phyloP scores from a whole-genome alignment of 2,888 invertebrate species.

The Yponomeuta malinellus region DNA sequence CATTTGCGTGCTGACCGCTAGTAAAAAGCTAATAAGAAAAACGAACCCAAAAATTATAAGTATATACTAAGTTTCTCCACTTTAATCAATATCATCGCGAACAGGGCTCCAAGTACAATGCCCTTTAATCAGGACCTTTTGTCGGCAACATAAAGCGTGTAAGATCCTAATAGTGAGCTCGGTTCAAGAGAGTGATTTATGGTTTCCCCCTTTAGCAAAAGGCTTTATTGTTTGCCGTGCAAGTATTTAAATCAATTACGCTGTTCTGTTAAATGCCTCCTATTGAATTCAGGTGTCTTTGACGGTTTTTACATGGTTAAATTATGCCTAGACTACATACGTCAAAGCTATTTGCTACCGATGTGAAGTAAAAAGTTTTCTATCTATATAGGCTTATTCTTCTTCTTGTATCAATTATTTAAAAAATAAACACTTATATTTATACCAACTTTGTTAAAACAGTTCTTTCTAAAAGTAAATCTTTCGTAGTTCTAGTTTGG shows the following conservation, averaged over 20 bases:
- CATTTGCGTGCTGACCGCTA: not conserved
- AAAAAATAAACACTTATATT: too few species aligned
- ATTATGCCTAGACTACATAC: too few species aligned
- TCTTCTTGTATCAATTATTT: too few species aligned
- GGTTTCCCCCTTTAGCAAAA: slow-evolving; percentile 29
- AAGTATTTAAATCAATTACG: slow-evolving; percentile 33
- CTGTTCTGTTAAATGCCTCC: not conserved
- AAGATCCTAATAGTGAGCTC: slow-evolving; percentile 28
- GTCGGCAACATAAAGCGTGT: slow-evolving; percentile 23
- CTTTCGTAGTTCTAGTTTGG: too few species aligned
- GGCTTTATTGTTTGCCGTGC: slow-evolving; percentile 29
- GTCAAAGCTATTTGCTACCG: too few species aligned
- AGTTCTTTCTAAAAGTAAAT: too few species aligned
- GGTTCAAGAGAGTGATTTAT: slow-evolving; percentile 38
- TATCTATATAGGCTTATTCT: too few species aligned
- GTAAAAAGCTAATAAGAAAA: too few species aligned
- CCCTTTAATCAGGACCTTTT: slow-evolving; percentile 23
- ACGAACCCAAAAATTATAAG: not conserved
- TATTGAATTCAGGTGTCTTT: not conserved
- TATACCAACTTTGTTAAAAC: too few species aligned
- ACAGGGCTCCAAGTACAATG: slow-evolving; percentile 18
- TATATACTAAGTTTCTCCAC: not conserved
- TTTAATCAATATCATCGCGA: slow-evolving; percentile 7
- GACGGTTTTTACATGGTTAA: too few species aligned
- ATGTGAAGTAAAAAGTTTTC: too few species aligned